These are phyloP conservation scores for Pheosia tremula DNA, from an alignment of 2,888 invertebrate species.

Conservation along the genomic window DNA sequence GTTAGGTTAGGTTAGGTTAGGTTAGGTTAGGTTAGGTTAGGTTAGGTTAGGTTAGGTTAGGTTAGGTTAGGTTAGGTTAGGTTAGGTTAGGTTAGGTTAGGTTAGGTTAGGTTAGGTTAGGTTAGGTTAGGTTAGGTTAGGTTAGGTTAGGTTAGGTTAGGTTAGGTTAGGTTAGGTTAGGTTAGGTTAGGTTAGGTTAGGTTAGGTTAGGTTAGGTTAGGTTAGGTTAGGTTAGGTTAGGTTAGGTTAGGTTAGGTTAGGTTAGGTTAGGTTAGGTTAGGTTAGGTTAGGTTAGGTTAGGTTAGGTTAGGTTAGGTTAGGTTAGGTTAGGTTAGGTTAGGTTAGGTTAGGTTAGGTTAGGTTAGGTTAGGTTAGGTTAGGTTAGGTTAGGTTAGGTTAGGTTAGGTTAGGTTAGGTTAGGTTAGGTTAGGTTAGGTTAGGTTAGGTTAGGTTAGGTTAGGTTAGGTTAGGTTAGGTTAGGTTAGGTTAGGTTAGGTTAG, in stretches of 20 bases:
- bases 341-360: conserved; percentile 14
- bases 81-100: conserved; percentile 27
- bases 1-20: conserved; percentile 19
- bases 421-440: conserved; percentile 32
- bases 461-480: conserved; percentile 29
- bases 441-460: conserved; percentile 24
- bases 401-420: conserved; percentile 30
- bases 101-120: conserved; percentile 27
- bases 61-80: conserved; percentile 29
- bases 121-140: conserved; percentile 28
- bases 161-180: conserved; percentile 31
- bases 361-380: conserved; percentile 20
- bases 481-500: conserved; percentile 27
- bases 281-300: conserved; percentile 32
- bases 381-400: conserved; percentile 29
- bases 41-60: conserved; percentile 26
- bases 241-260: conserved; percentile 36
- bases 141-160: conserved; percentile 29
- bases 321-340: conserved; percentile 26
- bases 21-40: conserved; percentile 22
- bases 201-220: conserved; percentile 28
- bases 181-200: conserved; percentile 31
- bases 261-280: conserved; percentile 35
- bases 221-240: conserved; percentile 32
- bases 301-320: conserved; percentile 33